Percentiles rank a stretch among this genome's conserved stretches.
phyloP scores from a whole-genome alignment of 2,888 invertebrate genomes.

The Trachelus stipa region DNA sequence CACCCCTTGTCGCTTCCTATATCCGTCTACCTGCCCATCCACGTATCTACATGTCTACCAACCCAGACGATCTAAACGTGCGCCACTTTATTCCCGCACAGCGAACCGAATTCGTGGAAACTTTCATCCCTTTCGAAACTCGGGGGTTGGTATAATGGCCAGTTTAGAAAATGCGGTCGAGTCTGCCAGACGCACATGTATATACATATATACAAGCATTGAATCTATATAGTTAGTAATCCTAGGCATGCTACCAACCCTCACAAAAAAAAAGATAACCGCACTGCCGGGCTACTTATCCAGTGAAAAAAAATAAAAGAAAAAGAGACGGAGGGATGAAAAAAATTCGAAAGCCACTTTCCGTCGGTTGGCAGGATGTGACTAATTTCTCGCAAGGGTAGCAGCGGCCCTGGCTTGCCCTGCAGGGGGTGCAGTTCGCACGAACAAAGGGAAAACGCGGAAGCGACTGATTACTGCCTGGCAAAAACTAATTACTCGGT shows the following conservation, averaged over 20 bases:
- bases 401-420: neutral
- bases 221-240: neutral
- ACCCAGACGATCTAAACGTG: neutral
- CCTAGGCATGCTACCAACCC: neutral
- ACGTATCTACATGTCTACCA: conserved; percentile 10
- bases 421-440: neutral
- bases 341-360: neutral
- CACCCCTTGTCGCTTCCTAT: neutral
- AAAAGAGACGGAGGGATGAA: neutral
- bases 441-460: neutral
- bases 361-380: neutral
- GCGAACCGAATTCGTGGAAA: neutral
- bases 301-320: neutral
- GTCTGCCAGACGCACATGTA: neutral
- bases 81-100: neutral
- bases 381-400: conserved; percentile 6
- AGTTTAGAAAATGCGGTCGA: conserved; percentile 6
- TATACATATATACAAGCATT: neutral
- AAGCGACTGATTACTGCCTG: conserved; percentile 1
- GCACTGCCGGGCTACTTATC: neutral
- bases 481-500: conserved; percentile 17
- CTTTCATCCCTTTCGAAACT: conserved; percentile 5
- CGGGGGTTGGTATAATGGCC: conserved; percentile 6
- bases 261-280: neutral
- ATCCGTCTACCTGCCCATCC: conserved; percentile 12